phyloP scores from a whole-genome alignment of 2,888 invertebrate genomes.

The Scaptomyza polygonia region DNA sequence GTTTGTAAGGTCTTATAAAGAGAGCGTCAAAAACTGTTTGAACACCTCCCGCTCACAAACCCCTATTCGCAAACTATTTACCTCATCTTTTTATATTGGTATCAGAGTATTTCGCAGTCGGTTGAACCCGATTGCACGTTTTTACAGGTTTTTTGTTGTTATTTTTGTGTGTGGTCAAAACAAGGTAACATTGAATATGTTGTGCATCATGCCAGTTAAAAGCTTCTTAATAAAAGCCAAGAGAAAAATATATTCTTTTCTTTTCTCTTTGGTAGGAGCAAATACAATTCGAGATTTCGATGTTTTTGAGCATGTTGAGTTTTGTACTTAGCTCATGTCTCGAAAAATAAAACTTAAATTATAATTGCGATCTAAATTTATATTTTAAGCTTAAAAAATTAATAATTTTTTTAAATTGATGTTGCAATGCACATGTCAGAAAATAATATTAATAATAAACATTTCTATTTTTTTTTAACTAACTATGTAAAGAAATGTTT shows the following conservation, averaged over 20 bases:
- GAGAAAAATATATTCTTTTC: no score
- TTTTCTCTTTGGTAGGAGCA: no score
- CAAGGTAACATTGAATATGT: slow-evolving; percentile 53
- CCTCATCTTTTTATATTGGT: no score
- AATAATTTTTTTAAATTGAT: slow-evolving; percentile 12
- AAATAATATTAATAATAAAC: background rate
- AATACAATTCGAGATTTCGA: slow-evolving; percentile 30
- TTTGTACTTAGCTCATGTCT: slow-evolving; percentile 3
- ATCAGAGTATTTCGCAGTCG: no score
- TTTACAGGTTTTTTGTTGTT: background rate
- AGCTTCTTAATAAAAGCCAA: slow-evolving; percentile 41
- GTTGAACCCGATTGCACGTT: no score
- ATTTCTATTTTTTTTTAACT: background rate
- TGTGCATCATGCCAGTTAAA: slow-evolving; percentile 43
- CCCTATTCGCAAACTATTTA: no score
- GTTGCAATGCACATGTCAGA: slow-evolving; percentile 21
- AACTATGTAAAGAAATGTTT: no score
- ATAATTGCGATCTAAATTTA: slow-evolving; percentile 14
- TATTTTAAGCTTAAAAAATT: background rate
- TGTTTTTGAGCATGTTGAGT: background rate
- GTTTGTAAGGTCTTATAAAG: no score
- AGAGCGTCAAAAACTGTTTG: no score
- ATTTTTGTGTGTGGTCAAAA: slow-evolving; percentile 32
- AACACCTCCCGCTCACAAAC: no score
- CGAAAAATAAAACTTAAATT: background rate